A percentile compares a stretch with the other conserved stretches of the same genome.
Conservation (phyloP, 2,888 invertebrate species). For the Sarcophaga caerulescens region DNA sequence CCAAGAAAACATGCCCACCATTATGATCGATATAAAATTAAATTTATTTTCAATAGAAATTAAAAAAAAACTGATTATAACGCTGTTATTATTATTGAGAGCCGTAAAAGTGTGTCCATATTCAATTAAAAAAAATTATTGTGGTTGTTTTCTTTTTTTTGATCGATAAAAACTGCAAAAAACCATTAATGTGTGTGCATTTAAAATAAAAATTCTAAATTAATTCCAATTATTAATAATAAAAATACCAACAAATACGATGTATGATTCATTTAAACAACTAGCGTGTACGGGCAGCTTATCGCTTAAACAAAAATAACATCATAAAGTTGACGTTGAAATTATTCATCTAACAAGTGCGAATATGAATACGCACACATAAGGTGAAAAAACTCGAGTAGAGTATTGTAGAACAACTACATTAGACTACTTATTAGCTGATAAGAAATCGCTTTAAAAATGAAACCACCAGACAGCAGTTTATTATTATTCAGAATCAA, state of each 20-base stretch:
- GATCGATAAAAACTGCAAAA: background rate
- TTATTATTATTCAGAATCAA: slow-evolving; percentile 24
- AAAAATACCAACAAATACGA: background rate
- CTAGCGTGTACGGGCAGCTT: slow-evolving; percentile 8
- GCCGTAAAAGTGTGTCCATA: background rate
- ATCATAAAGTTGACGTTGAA: too few species aligned
- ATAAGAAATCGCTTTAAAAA: slow-evolving; percentile 36
- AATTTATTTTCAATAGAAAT: slow-evolving; percentile 1
- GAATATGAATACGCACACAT: background rate
- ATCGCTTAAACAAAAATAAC: slow-evolving; percentile 36
- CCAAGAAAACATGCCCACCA: too few species aligned
- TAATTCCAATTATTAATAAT: background rate
- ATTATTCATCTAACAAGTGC: too few species aligned
- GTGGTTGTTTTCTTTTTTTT: background rate
- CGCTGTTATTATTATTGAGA: background rate
- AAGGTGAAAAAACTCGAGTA: slow-evolving; percentile 40
- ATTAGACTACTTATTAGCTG: slow-evolving; percentile 1
- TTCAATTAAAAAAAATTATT: background rate
- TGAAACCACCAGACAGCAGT: slow-evolving; percentile 8
- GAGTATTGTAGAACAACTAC: slow-evolving; percentile 24
- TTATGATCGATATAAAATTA: too few species aligned
- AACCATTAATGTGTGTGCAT: background rate
- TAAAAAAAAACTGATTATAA: slow-evolving; percentile 2
- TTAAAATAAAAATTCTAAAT: slow-evolving; percentile 34
- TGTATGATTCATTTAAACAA: slow-evolving; percentile 17